A percentile compares a stretch with the other conserved stretches of the same genome.
phyloP scores from a whole-genome alignment of 2,113 vertebrate species.

The Macheiramphus alcinus region DNA sequence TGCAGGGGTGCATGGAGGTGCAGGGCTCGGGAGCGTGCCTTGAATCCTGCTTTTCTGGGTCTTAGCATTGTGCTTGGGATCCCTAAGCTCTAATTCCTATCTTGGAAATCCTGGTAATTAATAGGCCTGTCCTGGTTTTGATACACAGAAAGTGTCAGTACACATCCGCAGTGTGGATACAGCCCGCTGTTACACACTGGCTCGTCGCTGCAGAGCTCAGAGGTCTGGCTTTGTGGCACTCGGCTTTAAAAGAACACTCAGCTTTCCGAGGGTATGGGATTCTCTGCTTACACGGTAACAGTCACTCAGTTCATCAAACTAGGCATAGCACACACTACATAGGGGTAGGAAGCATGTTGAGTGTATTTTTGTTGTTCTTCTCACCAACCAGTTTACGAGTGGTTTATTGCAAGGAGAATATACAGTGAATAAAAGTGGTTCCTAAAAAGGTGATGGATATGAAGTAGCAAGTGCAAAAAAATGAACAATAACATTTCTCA shows the following conservation, averaged over 20 bases:
- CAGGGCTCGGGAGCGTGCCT: rapidly evolving
- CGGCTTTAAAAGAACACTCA: neutral
- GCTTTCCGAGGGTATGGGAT: neutral
- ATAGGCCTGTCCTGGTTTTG: neutral
- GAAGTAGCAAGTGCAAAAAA: neutral
- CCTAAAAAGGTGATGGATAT: neutral
- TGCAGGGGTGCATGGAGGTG: neutral
- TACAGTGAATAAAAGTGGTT: neutral
- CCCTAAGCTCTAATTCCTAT: neutral
- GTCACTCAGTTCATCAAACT: neutral
- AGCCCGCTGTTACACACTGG: neutral
- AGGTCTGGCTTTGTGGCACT: neutral
- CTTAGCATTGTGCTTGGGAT: neutral
- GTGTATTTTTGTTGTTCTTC: neutral
- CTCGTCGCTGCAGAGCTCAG: neutral
- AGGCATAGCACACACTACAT: neutral
- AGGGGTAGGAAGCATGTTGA: neutral
- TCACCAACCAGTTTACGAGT: neutral
- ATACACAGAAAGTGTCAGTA: neutral
- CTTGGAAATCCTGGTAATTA: neutral
- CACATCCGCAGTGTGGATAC: neutral
- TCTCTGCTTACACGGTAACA: neutral
- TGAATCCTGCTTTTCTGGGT: neutral
- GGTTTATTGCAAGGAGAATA: neutral
- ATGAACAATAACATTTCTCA: neutral